Evolutionary conservation across 2,113 vertebrate genomes (phyloP), one percentile per base, ranked within the genome.

Genomic region (Todiramphus saurophagus): DNA sequence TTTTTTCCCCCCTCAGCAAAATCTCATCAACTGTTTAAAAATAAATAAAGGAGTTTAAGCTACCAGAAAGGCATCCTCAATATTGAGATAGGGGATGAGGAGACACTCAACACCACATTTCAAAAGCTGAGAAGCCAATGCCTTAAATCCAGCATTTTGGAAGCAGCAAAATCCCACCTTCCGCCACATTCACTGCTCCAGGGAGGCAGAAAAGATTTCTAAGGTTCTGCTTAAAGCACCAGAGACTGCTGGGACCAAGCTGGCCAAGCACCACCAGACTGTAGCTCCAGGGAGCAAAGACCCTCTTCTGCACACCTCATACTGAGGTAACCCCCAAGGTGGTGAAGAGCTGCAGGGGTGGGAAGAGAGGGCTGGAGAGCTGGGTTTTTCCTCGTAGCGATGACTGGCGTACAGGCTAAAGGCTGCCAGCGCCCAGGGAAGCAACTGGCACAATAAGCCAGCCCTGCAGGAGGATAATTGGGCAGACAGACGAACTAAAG

Each of bases 401-500:
- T 58, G 66, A 50, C 66, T 63, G 75, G 69, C 4, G 0, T 1
- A 3, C 4, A 58, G 83, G 80, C 69, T 76, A 70, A 92, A 81
- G 91, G 93, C 87, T 94, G 93, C 83, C 95, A 87, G 89, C 89
- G 60, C 70, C 84, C 79, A 33, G 75, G 72, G 89, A 97, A 83
- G 81, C 68, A 50, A 94, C 91, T 66, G 89, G 94, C 59, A 83
- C 39, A 55, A 92, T 19, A 37, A 12, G 75, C 96, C 90, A 80
- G 72, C 92, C 74, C 84, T 89, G 90, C 82, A 88, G 93, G 95
- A 96, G 68, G 78, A 73, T 94, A 96, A 97, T 88, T 86, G 95
- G 96, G 96, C 93, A 94, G 96, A 82, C 89, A 96, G 94, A 81
- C 25, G 30, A 98, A 85, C 93, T 76, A 27, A 97, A 96, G 86